phyloP scores from a whole-genome alignment of 2,888 invertebrate genomes.

The Andrena trimmerana region DNA sequence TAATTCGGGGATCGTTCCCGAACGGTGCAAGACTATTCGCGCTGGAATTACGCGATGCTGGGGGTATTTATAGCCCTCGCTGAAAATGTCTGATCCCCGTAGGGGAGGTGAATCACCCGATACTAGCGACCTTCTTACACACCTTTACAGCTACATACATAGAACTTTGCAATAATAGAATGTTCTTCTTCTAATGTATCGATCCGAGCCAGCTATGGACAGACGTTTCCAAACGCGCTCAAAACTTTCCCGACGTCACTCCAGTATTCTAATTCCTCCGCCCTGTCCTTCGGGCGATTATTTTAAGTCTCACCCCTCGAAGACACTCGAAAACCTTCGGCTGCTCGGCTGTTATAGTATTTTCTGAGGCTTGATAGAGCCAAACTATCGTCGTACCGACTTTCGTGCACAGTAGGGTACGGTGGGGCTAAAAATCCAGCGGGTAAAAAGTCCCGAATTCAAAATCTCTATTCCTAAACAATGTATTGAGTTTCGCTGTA shows the following conservation, averaged over 20 bases:
- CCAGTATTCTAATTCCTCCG: background rate
- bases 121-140: background rate
- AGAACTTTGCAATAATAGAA: background rate
- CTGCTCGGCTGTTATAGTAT: background rate
- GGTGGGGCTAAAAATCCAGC: no score
- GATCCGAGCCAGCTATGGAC: background rate
- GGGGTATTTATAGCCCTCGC: background rate
- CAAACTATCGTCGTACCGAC: background rate
- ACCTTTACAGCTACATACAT: background rate
- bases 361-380: background rate
- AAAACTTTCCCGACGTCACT: background rate
- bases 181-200: background rate
- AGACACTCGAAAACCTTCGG: no score
- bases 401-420: background rate
- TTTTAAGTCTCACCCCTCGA: no score
- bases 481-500: no score
- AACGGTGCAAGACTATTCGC: background rate
- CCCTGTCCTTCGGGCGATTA: no score
- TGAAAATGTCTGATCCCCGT: background rate
- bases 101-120: constrained; percentile 7
- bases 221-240: background rate
- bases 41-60: background rate
- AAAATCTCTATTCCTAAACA: no score
- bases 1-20: constrained; percentile 18
- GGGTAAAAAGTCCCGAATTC: no score